These are phyloP conservation scores for Notocelia uddmanniana DNA, from an alignment of 2,888 invertebrate species.

Conservation along the genomic window DNA sequence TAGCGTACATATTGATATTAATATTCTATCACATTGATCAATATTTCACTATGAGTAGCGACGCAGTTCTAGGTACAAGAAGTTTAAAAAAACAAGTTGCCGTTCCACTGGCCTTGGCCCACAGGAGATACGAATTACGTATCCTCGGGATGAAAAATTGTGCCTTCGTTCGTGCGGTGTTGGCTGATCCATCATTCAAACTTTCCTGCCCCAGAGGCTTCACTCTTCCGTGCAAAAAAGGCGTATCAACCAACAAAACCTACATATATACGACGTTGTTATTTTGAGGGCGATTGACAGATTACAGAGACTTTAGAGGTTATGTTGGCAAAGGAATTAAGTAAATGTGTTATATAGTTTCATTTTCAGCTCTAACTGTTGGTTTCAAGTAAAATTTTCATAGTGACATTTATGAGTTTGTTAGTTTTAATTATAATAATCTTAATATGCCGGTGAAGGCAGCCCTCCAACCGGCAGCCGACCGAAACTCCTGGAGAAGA, in stretches of 20 bases:
- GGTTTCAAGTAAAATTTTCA: too few species aligned
- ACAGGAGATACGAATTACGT: neutral
- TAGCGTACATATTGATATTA: too few species aligned
- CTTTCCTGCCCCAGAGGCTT: neutral
- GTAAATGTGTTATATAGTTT: neutral
- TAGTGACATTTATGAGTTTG: too few species aligned
- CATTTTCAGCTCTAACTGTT: neutral
- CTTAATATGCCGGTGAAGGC: too few species aligned
- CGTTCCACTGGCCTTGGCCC: neutral
- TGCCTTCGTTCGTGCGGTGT: neutral
- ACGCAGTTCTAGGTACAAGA: neutral
- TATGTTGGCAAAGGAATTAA: neutral
- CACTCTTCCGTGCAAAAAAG: neutral
- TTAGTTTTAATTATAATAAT: too few species aligned
- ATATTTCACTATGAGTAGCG: neutral
- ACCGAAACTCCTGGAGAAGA: too few species aligned
- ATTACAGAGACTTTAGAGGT: conserved; percentile 1
- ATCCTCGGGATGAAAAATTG: conserved; percentile 13
- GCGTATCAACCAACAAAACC: neutral
- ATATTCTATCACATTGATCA: too few species aligned
- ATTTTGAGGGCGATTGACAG: neutral
- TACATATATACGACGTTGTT: neutral
- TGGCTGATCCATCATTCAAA: conserved; percentile 16
- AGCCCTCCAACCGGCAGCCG: too few species aligned
- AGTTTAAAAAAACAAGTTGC: neutral